These are phyloP conservation scores for Trichacis sp. DNA, from an alignment of 2,888 invertebrate species.

Conservation along the genomic window DNA sequence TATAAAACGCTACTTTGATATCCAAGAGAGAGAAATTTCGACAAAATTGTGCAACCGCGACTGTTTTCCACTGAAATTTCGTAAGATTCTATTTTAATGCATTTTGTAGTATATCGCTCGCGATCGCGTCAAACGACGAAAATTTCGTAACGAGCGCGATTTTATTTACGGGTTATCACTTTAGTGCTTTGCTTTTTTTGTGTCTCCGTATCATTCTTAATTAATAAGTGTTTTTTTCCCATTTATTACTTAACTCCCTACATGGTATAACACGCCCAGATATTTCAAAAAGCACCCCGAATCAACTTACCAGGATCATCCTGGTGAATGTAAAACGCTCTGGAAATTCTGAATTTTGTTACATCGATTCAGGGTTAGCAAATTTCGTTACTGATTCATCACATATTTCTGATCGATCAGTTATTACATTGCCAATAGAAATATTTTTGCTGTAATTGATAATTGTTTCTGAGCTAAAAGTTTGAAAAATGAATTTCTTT, in stretches of 20 bases:
- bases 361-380: too few relatives aligned
- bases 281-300: too few relatives aligned
- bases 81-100: neutral
- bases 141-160: slow-evolving; percentile 52
- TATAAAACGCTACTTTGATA: too few relatives aligned
- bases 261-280: neutral
- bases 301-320: too few relatives aligned
- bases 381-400: too few relatives aligned
- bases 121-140: slow-evolving; percentile 49
- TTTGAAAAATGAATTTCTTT: too few relatives aligned
- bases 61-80: slow-evolving; percentile 5
- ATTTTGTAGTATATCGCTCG: slow-evolving; percentile 23
- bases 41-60: neutral
- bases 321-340: neutral
- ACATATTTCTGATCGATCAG: too few relatives aligned
- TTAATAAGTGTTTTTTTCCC: slow-evolving; percentile 39
- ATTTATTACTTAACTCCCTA: slow-evolving; percentile 22
- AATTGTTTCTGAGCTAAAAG: too few relatives aligned
- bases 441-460: too few relatives aligned
- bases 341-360: too few relatives aligned
- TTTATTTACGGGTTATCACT: slow-evolving; percentile 66
- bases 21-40: too few relatives aligned
- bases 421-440: too few relatives aligned
- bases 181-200: slow-evolving; percentile 67
- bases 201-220: slow-evolving; percentile 50